phyloP scores from a whole-genome alignment of 2,888 invertebrate genomes.

The Chorisops tibialis region DNA sequence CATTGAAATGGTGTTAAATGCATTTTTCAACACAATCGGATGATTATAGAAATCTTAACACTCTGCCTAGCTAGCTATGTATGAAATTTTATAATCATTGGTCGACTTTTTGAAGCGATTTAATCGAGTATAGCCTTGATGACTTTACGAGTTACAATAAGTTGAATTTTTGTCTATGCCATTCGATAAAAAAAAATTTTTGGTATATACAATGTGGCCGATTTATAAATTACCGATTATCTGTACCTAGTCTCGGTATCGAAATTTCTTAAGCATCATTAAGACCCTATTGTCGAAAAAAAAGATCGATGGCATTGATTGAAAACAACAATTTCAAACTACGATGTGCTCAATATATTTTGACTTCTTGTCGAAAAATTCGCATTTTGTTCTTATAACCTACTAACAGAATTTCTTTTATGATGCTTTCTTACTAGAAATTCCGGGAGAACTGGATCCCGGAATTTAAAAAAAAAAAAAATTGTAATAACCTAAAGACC shows the following conservation, averaged over 20 bases:
- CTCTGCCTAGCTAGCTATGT: neutral
- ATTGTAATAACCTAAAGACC: too few relatives aligned
- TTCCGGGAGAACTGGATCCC: too few relatives aligned
- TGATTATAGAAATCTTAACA: conserved; percentile 8
- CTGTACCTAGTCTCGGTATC: neutral
- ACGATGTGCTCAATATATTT: too few relatives aligned
- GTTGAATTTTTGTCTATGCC: neutral
- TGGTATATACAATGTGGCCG: neutral
- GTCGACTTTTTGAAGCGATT: conserved; percentile 8
- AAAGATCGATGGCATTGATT: conserved; percentile 14
- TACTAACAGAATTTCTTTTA: conserved; percentile 13
- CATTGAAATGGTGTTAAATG: conserved; percentile 20
- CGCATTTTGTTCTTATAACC: conserved; percentile 13
- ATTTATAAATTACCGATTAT: neutral
- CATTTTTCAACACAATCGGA: conserved; percentile 12
- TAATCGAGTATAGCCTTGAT: conserved; percentile 21
- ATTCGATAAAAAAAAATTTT: too few relatives aligned
- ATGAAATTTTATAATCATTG: neutral
- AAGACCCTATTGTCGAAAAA: neutral
- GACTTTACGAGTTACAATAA: conserved; percentile 3
- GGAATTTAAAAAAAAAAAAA: too few relatives aligned
- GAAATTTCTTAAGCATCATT: conserved; percentile 2
- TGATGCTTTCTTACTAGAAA: too few relatives aligned
- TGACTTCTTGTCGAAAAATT: too few relatives aligned
- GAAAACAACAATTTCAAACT: neutral